Evolutionary conservation across 2,113 vertebrate species (phyloP), one percentile per base, ranked within the genome.

Genomic region (Myrmecobius fasciatus): DNA sequence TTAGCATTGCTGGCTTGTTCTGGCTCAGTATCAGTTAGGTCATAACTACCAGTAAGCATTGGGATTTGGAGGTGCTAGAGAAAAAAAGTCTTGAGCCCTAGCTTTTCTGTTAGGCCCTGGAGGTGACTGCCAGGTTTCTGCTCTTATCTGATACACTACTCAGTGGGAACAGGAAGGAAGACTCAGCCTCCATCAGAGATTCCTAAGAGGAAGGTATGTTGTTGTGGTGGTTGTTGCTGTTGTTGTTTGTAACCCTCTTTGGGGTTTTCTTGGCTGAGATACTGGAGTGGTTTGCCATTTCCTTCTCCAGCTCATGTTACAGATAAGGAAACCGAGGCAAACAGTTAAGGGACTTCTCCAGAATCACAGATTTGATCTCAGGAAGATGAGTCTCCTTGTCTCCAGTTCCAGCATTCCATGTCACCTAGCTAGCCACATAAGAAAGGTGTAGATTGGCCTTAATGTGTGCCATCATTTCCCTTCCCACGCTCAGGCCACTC

Each of bases 41-140:
- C 36, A 22, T n/a, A 36, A 75, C 36, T 20, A 20, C n/a, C 92
- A 89, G 43, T 88, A 25, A 51, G 4, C 91, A 31, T 10, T 20
- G 48, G 12, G 56, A 43, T 91, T n/a, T 25, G 54, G 92, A 53
- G 53, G 20, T 92, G 1, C 14, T 36, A 89, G 53, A 91, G 25
- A 56, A 67, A 88, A 88, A 89, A 93, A 14, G 5, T 56, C 10
- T n/a, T n/a, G 51, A 91, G 52, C 48, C 53, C 56, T 14, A 94
- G 25, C 25, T 43, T 93, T 93, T 94, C 93, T n/a, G 92, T 91
- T n/a, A 43, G 49, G 53, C 90, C 94, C 28, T 49, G 91, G 14
- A 53, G 93, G 54, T 94, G 53, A 93, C 24, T 91, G 67, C 26
- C 92, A 60, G 24, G 49, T 60, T 91, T 88, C 47, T 53, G 46